These are phyloP conservation scores for Pristionchus maxplancki DNA, from an alignment of 2,888 invertebrate species.

Conservation along the genomic window DNA sequence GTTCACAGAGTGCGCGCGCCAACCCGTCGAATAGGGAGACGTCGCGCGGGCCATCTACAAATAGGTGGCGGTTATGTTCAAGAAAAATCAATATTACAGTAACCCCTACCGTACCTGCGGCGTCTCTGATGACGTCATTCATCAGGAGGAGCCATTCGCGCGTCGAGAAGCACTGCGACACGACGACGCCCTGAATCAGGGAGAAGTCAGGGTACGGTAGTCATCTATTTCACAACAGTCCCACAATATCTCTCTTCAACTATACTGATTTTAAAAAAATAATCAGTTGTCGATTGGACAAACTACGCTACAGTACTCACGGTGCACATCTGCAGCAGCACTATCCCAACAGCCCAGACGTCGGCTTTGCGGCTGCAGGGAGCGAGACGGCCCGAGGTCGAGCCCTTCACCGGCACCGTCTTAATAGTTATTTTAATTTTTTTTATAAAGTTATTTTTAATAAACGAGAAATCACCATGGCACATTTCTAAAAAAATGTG, in stretches of 20 bases:
- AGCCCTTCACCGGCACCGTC: background rate
- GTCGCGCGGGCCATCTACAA: background rate
- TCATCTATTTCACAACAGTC: background rate
- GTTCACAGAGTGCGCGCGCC: background rate
- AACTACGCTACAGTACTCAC: constrained; percentile 51
- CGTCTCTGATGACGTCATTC: constrained; percentile 29
- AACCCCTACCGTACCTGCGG: constrained; percentile 28
- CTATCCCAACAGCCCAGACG: constrained; percentile 94
- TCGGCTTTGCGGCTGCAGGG: constrained; percentile 86
- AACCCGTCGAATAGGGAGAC: background rate
- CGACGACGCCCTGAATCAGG: constrained; percentile 54
- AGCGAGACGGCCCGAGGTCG: constrained; percentile 38
- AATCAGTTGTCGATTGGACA: too few species aligned
- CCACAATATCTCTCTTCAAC: background rate
- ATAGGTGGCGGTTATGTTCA: too few species aligned
- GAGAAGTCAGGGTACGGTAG: background rate
- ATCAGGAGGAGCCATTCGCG: constrained; percentile 49
- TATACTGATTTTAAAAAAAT: too few species aligned
- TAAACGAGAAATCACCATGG: too few species aligned
- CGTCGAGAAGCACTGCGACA: constrained; percentile 54
- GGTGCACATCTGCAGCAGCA: constrained; percentile 82
- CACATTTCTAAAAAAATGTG: too few species aligned
- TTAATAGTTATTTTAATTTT: background rate
- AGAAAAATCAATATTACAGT: too few species aligned
- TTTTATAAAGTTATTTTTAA: too few species aligned